phyloP scores from a whole-genome alignment of 2,888 invertebrate species.

The Ennomos fuscantarius region DNA sequence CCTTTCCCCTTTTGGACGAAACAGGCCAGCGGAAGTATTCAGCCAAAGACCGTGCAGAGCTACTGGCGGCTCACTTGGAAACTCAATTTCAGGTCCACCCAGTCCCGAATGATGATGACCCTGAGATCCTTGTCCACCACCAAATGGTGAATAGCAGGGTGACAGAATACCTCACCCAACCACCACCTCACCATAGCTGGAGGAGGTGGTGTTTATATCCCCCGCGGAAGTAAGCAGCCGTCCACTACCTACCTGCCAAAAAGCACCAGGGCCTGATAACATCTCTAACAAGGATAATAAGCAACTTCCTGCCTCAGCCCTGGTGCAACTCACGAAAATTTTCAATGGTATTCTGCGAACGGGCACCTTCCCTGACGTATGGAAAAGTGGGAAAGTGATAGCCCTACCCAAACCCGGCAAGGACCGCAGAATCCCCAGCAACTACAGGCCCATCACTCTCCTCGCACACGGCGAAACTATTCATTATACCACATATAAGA shows the following conservation, averaged over 20 bases:
- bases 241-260: neutral
- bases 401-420: conserved; percentile 41
- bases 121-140: neutral
- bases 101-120: neutral
- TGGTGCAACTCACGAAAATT: conserved; percentile 7
- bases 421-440: conserved; percentile 6
- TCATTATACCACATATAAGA: conserved; percentile 21
- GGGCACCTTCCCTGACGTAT: conserved; percentile 19
- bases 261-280: neutral
- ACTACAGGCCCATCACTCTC: conserved; percentile 7
- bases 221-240: neutral
- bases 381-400: conserved; percentile 37
- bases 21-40: neutral
- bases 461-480: conserved; percentile 33
- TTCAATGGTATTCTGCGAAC: conserved; percentile 26
- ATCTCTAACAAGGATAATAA: conserved; percentile 7
- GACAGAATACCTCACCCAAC: neutral
- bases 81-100: neutral
- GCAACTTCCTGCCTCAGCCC: neutral
- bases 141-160: neutral
- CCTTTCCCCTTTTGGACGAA: too few species aligned
- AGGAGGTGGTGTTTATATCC: neutral
- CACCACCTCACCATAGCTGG: neutral
- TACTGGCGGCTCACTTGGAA: neutral
- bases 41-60: neutral